Conservation (phyloP, 2,888 invertebrate species). For the Troides oblongomaculatus region DNA sequence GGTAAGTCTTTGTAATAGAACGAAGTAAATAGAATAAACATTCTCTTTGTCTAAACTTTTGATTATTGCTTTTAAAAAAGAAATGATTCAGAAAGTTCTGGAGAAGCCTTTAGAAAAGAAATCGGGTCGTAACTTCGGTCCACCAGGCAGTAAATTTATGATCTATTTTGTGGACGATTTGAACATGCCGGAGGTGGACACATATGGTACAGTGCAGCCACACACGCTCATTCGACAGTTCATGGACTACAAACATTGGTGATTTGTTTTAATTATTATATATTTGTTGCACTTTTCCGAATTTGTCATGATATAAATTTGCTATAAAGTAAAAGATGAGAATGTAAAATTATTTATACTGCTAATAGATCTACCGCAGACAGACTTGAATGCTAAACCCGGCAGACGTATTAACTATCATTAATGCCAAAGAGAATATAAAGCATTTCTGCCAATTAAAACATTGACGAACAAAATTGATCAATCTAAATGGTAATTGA, state of each 20-base stretch:
- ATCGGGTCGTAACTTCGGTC: conserved; percentile 95
- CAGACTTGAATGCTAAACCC: too few relatives aligned
- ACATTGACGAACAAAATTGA: too few relatives aligned
- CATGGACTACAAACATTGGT: conserved; percentile 97
- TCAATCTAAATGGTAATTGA: too few relatives aligned
- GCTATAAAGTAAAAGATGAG: too few relatives aligned
- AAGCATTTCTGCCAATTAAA: too few relatives aligned
- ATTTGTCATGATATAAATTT: too few relatives aligned
- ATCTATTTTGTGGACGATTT: conserved; percentile 97
- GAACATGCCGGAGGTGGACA: conserved; percentile 98
- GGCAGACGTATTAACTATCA: too few relatives aligned
- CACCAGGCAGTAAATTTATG: conserved; percentile 94
- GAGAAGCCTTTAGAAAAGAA: conserved; percentile 97
- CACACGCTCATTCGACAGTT: conserved; percentile 96
- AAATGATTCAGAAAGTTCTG: conserved; percentile 91
- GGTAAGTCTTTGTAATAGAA: conserved; percentile 55
- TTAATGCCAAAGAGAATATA: too few relatives aligned
- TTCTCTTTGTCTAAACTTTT: background rate
- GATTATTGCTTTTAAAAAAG: conserved; percentile 55
- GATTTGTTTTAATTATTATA: conserved; percentile 31
- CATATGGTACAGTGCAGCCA: conserved; percentile 96
- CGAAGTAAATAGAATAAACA: background rate
- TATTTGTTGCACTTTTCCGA: background rate
- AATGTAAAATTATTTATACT: too few relatives aligned
- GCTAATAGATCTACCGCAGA: too few relatives aligned